Percentiles rank a stretch among this genome's conserved stretches.
phyloP scores from a whole-genome alignment of 2,797 vertebrate genomes.

The Capromys pilorides region DNA sequence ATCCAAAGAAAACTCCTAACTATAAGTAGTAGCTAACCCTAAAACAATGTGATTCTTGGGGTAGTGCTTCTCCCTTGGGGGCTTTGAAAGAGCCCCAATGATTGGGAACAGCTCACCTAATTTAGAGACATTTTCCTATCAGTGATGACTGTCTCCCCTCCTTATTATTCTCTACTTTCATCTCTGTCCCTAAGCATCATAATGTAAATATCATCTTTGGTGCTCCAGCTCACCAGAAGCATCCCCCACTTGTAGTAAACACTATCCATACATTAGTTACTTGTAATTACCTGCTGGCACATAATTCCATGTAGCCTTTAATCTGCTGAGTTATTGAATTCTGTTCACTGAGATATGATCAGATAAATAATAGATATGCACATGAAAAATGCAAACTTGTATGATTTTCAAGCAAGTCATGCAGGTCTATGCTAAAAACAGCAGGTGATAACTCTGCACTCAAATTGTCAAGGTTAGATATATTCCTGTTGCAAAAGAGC shows the following conservation, averaged over 20 bases:
- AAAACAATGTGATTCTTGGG: slow-evolving; percentile 61
- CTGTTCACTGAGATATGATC: slow-evolving; percentile 81
- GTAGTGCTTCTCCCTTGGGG: slow-evolving; percentile 64
- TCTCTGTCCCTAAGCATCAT: slow-evolving; percentile 77
- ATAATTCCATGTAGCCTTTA: slow-evolving; percentile 82
- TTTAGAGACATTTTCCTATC: slow-evolving; percentile 70
- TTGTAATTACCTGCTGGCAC: slow-evolving; percentile 83
- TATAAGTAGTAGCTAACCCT: slow-evolving; percentile 36
- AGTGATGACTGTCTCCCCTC: slow-evolving; percentile 76
- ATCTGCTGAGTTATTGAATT: slow-evolving; percentile 84
- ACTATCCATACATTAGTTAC: slow-evolving; percentile 82
- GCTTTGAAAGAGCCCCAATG: slow-evolving; percentile 80
- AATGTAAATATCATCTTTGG: slow-evolving; percentile 85
- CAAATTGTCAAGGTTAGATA: slow-evolving; percentile 62
- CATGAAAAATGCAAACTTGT: slow-evolving; percentile 79
- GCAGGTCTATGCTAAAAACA: slow-evolving; percentile 77
- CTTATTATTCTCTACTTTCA: slow-evolving; percentile 81
- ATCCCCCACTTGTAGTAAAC: slow-evolving; percentile 79
- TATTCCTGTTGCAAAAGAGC: slow-evolving; percentile 60
- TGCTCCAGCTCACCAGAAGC: slow-evolving; percentile 82
- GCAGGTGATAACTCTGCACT: slow-evolving; percentile 67
- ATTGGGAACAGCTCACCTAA: slow-evolving; percentile 74
- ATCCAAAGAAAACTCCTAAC: slow-evolving; percentile 80
- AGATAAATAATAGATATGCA: slow-evolving; percentile 83
- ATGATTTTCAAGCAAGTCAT: slow-evolving; percentile 79